Evolutionary conservation across 2,888 invertebrate genomes (phyloP).

Genomic region (Ganaspis brasiliensis): DNA sequence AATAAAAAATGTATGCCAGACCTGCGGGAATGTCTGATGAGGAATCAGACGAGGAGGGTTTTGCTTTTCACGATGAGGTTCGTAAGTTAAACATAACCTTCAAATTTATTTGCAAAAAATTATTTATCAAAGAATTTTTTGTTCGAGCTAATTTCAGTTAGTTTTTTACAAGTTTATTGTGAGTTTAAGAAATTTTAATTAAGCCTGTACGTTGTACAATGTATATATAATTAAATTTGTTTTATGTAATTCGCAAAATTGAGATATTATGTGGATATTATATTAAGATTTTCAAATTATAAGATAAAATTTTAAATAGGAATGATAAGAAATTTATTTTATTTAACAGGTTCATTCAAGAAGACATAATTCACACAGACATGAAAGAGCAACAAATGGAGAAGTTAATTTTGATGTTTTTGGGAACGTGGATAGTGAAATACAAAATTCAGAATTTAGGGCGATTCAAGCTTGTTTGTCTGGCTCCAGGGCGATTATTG

Average conservation of each 20-base stretch:
- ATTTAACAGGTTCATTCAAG: not conserved
- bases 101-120: slow-evolving; percentile 7
- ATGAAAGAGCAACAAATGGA: slow-evolving; percentile 8
- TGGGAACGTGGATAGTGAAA: slow-evolving; percentile 45
- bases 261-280: too few species aligned
- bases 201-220: too few species aligned
- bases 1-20: slow-evolving; percentile 26
- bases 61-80: slow-evolving; percentile 60
- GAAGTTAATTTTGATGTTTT: slow-evolving; percentile 29
- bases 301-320: too few species aligned
- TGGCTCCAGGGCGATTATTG: slow-evolving; percentile 64
- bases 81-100: slow-evolving; percentile 42
- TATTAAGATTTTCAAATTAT: not conserved
- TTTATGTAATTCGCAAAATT: too few species aligned
- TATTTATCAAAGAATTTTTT: slow-evolving; percentile 14
- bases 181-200: too few species aligned
- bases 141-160: too few species aligned
- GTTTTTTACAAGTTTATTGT: too few species aligned
- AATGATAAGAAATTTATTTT: too few species aligned
- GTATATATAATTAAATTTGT: too few species aligned
- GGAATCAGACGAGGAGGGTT: slow-evolving; percentile 53
- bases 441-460: slow-evolving; percentile 44
- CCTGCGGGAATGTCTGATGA: slow-evolving; percentile 57
- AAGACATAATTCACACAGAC: not conserved
- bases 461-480: slow-evolving; percentile 70